Evolutionary conservation across 2,113 vertebrate genomes (phyloP), one percentile per base, ranked within the genome.

Genomic region (Holacanthus passer): DNA sequence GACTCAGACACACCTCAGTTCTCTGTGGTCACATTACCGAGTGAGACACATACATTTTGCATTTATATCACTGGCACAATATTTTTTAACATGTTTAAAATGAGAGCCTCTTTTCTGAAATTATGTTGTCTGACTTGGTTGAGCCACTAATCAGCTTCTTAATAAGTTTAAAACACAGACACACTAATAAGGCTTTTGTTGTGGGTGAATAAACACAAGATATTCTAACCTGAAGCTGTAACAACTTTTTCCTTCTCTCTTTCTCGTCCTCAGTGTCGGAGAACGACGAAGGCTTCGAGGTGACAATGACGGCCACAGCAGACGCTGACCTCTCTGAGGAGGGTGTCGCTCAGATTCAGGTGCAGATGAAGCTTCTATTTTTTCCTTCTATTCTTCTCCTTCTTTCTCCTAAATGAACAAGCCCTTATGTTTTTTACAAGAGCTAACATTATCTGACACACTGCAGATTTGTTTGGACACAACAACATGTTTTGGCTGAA

Each of bases 261-360:
- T n/a, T 10, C 11, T 29, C 13, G 7, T 66, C n/a, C 9, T 47
- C 69, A 98, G 97, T 97, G 96, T 96, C 97, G 81, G 97, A 98
- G 90, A 96, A 95, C 84, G 96, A 98, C 62, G 97, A 97, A 86
- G 97, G 97, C 93, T 98, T 99, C 84, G 98, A 99, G 97, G 97
- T 99, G 95, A 99, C 98, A 55, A 98, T 99, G 98, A 99, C 98
- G 17, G 96, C 97, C 45, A 96, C 97, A 59, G 95, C 96, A 39
- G 97, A 96, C 58, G 94, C 94, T 55, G 97, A 98, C 48, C 94
- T 98, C 66, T 96, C 95, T 0, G 96, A 97, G 86, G 97, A 96
- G 32, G 96, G 95, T 27, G 96, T 96, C 77, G 96, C 97, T 84
- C 97, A 97, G 86, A 97, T 97, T 77, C 97, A 99, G 97, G 97